Base-by-base conservation (phyloP, 2,113 vertebrate species). In the Mesitornis unicolor region DNA sequence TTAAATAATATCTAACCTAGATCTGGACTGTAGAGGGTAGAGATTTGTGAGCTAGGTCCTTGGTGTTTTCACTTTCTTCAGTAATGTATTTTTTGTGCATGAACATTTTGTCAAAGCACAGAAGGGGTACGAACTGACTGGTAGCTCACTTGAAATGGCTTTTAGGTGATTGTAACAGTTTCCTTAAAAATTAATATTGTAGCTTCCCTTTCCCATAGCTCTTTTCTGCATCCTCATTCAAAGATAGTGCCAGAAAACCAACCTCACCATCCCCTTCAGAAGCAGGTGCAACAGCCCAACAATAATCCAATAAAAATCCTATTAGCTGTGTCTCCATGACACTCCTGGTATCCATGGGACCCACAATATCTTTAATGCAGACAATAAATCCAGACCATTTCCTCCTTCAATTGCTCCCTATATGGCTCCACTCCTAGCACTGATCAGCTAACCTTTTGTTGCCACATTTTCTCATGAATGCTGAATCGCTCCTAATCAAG, bases 281-380 rank as follows among this genome's bases (percentile, higher is more conserved):
- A 98, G 96, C 98, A 98, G 97, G 97, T 98, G 97, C 97, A 97
- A 92, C 94, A 97, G 78, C 81, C 80, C 42, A 48, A 98, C 97
- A 97, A 97, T 97, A 98, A 98, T 97, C 97, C 97, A 98, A 97
- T 98, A 98, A 98, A 98, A 98, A 98, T 96, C 97, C 97, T 97
- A 97, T 98, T 98, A 98, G 92, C 96, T 96, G 73, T 45, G 43
- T 98, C 97, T 98, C 97, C 97, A 96, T 97, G 97, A 97, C 97
- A 97, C 88, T 98, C 94, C 76, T 84, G 91, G 95, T 97, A 97
- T 98, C 97, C 96, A 97, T 95, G 97, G 97, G 97, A 97, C 96
- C 88, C 94, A 97, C 98, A 98, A 96, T 93, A 97, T 96, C 97
- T 98, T 98, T 98, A 98, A 98, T 98, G 96, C 89, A 95, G 94